Conservation (phyloP, 1,140 invertebrate species). For the Rhopalosiphum padi region DNA sequence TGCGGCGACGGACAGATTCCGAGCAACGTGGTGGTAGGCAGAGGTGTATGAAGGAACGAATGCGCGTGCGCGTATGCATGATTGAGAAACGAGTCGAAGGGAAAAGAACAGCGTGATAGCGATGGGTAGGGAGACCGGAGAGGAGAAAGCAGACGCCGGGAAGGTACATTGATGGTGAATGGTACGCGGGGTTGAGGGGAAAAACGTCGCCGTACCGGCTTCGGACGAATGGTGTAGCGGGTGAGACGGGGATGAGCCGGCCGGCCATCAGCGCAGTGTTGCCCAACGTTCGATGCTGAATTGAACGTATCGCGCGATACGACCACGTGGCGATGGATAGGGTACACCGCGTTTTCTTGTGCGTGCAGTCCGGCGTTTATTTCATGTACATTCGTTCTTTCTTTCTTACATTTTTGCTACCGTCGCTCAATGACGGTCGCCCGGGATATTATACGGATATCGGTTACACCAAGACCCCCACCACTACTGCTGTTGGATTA, state of each 20-base stretch:
- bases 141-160: not conserved
- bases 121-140: not conserved
- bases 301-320: not conserved
- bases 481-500: not conserved
- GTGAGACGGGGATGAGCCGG: not conserved
- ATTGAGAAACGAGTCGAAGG: not conserved
- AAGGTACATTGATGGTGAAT: not conserved
- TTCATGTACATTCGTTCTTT: not conserved
- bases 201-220: not conserved
- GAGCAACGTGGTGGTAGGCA: not conserved
- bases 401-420: not conserved
- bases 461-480: not conserved
- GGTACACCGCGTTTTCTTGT: not conserved
- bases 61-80: too few species aligned
- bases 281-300: not conserved
- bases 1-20: not conserved
- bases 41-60: not conserved
- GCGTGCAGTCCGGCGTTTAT: not conserved
- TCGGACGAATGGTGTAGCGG: not conserved
- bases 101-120: not conserved
- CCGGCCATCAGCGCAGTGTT: not conserved
- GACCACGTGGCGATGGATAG: constrained; percentile 8
- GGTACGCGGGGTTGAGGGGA: not conserved
- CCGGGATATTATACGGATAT: not conserved
- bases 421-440: not conserved